Conservation (phyloP, 2,113 vertebrate species). For the Peromyscus leucopus region DNA sequence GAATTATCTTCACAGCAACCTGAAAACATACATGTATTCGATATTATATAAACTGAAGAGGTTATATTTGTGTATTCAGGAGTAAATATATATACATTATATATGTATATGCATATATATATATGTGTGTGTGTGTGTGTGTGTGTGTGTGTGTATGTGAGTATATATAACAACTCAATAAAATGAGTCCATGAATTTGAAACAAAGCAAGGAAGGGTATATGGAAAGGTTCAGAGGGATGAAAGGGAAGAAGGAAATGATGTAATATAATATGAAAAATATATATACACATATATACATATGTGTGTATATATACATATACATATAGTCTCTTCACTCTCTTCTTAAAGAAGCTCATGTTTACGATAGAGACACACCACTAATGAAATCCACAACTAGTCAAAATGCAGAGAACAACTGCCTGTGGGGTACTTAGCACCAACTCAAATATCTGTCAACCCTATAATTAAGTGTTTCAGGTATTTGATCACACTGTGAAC, state of each 20-base stretch:
- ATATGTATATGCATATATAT: background rate
- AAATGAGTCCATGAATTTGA: background rate
- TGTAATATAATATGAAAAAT: background rate
- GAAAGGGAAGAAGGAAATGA: background rate
- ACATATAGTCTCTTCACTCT: background rate
- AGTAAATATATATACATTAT: background rate
- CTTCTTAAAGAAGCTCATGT: background rate
- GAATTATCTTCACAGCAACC: background rate
- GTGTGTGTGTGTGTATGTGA: background rate
- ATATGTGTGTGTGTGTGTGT: too few relatives aligned
- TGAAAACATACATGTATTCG: background rate
- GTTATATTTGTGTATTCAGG: background rate
- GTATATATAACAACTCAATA: background rate
- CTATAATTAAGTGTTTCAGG: background rate
- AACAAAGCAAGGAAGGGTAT: background rate
- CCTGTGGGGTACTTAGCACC: background rate
- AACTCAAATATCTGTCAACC: background rate
- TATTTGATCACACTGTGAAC: too few relatives aligned
- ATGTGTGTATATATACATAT: background rate
- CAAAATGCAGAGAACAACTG: background rate
- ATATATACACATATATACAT: too few relatives aligned
- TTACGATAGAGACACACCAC: too few relatives aligned
- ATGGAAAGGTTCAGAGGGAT: background rate
- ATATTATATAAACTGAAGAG: background rate
- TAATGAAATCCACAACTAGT: background rate